phyloP scores from a whole-genome alignment of 2,797 vertebrate genomes.

The Enteromius fasciolatus region DNA sequence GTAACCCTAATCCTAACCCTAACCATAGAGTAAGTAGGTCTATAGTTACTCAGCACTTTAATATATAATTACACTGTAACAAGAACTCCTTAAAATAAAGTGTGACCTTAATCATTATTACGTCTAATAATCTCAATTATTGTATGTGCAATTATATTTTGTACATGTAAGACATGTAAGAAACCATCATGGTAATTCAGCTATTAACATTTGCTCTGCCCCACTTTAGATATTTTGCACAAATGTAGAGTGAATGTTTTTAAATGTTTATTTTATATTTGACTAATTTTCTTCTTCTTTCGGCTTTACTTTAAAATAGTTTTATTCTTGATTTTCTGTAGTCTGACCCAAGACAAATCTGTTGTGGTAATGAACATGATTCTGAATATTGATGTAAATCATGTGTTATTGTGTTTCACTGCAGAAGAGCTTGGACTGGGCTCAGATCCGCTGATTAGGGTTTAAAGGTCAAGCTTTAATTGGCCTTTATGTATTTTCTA shows the following conservation, averaged over 20 bases:
- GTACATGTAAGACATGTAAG: not conserved
- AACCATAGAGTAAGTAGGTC: not conserved
- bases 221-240: too few relatives aligned
- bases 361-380: not conserved
- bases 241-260: too few relatives aligned
- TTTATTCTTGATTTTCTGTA: too few relatives aligned
- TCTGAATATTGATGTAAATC: not conserved
- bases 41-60: too few relatives aligned
- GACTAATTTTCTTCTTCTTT: too few relatives aligned
- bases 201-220: too few relatives aligned
- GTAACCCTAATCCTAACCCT: not conserved
- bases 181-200: not conserved
- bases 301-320: too few relatives aligned
- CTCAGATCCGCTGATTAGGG: not conserved
- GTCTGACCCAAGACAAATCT: too few relatives aligned
- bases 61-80: too few relatives aligned
- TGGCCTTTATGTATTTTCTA: not conserved
- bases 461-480: not conserved
- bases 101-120: not conserved
- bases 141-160: not conserved
- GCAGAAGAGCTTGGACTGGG: not conserved
- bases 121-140: not conserved
- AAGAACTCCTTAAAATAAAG: too few relatives aligned
- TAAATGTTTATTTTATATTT: too few relatives aligned
- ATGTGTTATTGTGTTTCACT: not conserved